Conservation (phyloP, 1,140 invertebrate species). For the Drosophila asahinai region DNA sequence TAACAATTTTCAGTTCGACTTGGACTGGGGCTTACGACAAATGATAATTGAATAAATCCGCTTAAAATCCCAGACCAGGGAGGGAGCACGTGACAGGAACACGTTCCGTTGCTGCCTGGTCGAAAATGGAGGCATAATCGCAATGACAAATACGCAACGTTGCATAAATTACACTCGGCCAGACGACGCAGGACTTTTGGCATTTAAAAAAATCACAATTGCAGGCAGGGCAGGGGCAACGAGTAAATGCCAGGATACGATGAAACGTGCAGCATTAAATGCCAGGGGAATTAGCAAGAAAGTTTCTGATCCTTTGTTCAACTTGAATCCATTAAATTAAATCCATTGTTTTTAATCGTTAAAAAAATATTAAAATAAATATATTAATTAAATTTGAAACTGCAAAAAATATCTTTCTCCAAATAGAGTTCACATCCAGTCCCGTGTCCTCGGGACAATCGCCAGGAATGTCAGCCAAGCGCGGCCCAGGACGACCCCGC, state of each 20-base stretch:
- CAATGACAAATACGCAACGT: conserved; percentile 64
- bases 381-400: no score
- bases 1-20: conserved; percentile 48
- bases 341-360: no score
- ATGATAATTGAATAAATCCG: conserved; percentile 84
- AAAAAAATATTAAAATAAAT: no score
- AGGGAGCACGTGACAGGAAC: conserved; percentile 64
- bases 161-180: conserved; percentile 58
- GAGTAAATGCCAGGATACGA: conserved; percentile 39
- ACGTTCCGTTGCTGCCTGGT: conserved; percentile 31
- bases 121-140: conserved; percentile 71
- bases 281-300: conserved; percentile 60
- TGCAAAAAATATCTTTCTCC: not conserved
- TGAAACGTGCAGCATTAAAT: conserved; percentile 53
- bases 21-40: conserved; percentile 58
- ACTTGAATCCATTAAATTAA: not conserved
- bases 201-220: conserved; percentile 70
- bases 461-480: conserved; percentile 61
- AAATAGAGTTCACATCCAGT: conserved; percentile 20
- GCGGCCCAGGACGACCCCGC: conserved; percentile 92
- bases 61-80: conserved; percentile 70
- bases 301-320: conserved; percentile 40
- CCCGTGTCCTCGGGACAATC: conserved; percentile 17
- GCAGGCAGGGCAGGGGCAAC: conserved; percentile 53
- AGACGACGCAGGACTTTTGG: conserved; percentile 22